Evolutionary conservation across 2,797 vertebrate species (phyloP).

Genomic region (Tapera naevia): DNA sequence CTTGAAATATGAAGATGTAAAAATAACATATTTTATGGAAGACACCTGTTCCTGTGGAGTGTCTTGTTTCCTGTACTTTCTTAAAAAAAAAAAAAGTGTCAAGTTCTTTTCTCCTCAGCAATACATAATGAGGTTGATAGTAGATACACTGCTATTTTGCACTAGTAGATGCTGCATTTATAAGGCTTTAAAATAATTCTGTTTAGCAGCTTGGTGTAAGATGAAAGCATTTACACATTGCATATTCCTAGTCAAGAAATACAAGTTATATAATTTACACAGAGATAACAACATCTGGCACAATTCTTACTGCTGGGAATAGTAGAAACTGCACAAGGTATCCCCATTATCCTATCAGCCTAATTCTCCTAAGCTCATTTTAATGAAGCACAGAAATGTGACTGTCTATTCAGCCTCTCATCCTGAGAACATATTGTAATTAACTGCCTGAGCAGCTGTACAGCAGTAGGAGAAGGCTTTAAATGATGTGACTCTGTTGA

Average conservation of each 20-base stretch:
- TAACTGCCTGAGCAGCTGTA: slow-evolving; percentile 59
- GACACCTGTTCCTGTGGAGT: neutral
- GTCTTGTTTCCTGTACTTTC: neutral
- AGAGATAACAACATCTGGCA: neutral
- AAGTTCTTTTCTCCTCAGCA: neutral
- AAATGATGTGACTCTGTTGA: slow-evolving; percentile 35
- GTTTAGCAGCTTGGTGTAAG: neutral
- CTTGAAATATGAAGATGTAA: neutral
- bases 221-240: neutral
- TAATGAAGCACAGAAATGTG: slow-evolving; percentile 33
- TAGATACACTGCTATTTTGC: neutral
- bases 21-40: neutral
- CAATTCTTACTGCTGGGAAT: neutral
- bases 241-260: neutral
- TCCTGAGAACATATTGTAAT: slow-evolving; percentile 54
- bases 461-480: neutral
- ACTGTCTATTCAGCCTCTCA: slow-evolving; percentile 20
- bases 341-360: slow-evolving; percentile 39
- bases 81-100: neutral
- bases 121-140: neutral
- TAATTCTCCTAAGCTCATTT: slow-evolving; percentile 47
- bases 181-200: neutral
- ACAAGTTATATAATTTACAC: neutral
- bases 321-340: neutral
- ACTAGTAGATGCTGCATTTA: neutral